These are phyloP conservation scores for Podarcis muralis DNA, from an alignment of 2,113 vertebrate genomes.

Conservation along the genomic window DNA sequence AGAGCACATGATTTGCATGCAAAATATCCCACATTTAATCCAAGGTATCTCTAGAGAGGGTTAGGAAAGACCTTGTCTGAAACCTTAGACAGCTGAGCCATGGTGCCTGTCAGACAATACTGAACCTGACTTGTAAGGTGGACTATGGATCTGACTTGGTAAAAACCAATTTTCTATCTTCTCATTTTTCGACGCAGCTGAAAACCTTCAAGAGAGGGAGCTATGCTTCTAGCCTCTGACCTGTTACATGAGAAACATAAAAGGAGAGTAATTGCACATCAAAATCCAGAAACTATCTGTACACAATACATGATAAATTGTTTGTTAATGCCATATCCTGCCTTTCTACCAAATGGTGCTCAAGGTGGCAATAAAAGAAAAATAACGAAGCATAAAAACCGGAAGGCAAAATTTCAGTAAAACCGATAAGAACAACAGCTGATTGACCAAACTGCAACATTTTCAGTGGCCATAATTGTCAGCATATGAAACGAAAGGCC, in stretches of 20 bases:
- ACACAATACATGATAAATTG: too few species aligned
- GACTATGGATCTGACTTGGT: too few species aligned
- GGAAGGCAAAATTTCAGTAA: not conserved
- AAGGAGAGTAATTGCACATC: not conserved
- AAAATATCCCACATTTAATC: not conserved
- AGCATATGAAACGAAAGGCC: too few species aligned
- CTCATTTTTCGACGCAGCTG: not conserved
- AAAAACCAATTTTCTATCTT: too few species aligned
- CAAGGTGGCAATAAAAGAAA: not conserved
- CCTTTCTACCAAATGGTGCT: not conserved
- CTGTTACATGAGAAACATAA: not conserved
- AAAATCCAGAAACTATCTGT: slow-evolving; percentile 4
- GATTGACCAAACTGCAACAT: not conserved
- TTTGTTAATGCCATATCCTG: too few species aligned
- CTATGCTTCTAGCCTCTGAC: not conserved
- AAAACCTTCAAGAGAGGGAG: not conserved
- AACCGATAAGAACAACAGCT: not conserved
- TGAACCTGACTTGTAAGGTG: not conserved
- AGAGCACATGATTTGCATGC: not conserved
- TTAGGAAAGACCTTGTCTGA: not conserved
- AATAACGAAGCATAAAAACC: not conserved
- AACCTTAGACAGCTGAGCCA: not conserved
- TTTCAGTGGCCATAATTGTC: not conserved
- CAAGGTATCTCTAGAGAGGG: not conserved
- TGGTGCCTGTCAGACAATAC: not conserved